These are phyloP conservation scores for Stenotaenia linearis DNA, from an alignment of 2,888 invertebrate species.

Conservation along the genomic window DNA sequence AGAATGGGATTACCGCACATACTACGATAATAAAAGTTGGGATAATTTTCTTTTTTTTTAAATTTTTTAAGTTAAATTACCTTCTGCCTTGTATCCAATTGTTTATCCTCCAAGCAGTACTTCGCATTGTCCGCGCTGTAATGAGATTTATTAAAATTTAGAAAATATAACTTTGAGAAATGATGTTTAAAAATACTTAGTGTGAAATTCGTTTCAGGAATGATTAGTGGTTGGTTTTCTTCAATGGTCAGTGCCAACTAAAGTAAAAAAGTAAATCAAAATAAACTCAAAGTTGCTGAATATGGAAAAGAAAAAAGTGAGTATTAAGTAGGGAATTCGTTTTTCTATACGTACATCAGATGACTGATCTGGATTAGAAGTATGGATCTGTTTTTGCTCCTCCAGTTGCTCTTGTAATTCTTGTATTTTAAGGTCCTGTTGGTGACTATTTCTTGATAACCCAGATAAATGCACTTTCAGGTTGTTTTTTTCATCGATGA, in stretches of 20 bases:
- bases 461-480: neutral
- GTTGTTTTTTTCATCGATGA: neutral
- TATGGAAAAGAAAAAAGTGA: neutral
- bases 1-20: slow-evolving; percentile 11
- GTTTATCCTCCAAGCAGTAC: neutral
- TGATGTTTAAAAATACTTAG: neutral
- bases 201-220: slow-evolving; percentile 21
- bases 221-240: slow-evolving; percentile 14
- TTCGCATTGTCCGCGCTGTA: neutral
- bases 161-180: neutral
- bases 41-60: neutral
- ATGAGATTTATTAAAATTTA: neutral
- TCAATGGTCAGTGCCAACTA: neutral
- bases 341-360: neutral
- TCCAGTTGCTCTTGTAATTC: neutral
- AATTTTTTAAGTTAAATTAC: neutral
- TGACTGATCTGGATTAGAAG: neutral
- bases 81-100: neutral
- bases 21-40: neutral
- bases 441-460: neutral
- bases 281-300: neutral
- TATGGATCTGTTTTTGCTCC: neutral
- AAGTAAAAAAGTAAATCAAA: neutral
- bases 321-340: neutral
- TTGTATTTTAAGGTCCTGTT: neutral